phyloP scores from a whole-genome alignment of 23 tunicate species.

The Oikopleura dioica region DNA sequence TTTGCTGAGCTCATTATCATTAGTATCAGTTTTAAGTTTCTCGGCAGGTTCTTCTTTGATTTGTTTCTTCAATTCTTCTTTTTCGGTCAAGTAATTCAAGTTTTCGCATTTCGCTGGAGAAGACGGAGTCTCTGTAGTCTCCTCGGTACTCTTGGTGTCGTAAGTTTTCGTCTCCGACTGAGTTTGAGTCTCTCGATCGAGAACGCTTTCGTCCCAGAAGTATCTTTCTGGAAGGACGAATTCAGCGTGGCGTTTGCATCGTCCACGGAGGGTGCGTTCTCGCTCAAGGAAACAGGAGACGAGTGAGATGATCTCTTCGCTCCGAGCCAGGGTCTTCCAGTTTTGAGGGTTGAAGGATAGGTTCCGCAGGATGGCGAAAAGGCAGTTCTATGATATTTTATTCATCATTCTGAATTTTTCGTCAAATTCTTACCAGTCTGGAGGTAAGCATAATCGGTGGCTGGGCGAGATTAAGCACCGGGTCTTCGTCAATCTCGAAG shows the following conservation, averaged over 20 bases:
- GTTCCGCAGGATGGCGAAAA: not conserved
- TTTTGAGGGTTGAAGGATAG: not conserved
- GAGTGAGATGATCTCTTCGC: not conserved
- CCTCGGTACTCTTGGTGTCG: not conserved
- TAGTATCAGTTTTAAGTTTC: too few species aligned
- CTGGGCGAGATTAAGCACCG: not conserved
- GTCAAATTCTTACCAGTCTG: not conserved
- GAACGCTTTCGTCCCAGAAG: not conserved
- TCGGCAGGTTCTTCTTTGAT: not conserved
- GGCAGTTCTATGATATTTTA: not conserved
- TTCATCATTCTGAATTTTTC: not conserved
- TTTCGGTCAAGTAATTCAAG: too few species aligned
- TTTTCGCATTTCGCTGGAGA: too few species aligned
- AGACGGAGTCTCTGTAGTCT: too few species aligned
- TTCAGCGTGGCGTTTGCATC: not conserved
- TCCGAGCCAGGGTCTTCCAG: not conserved
- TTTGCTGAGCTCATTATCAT: too few species aligned
- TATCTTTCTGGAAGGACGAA: not conserved
- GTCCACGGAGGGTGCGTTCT: not conserved
- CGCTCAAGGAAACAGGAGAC: not conserved
- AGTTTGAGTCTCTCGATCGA: not conserved
- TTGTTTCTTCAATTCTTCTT: too few species aligned
- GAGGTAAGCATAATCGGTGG: not conserved
- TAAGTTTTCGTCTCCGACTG: not conserved
- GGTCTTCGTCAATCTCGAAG: conserved; percentile 9